These are phyloP conservation scores for Otus scops DNA, from an alignment of 2,797 vertebrate genomes.

Conservation along the genomic window DNA sequence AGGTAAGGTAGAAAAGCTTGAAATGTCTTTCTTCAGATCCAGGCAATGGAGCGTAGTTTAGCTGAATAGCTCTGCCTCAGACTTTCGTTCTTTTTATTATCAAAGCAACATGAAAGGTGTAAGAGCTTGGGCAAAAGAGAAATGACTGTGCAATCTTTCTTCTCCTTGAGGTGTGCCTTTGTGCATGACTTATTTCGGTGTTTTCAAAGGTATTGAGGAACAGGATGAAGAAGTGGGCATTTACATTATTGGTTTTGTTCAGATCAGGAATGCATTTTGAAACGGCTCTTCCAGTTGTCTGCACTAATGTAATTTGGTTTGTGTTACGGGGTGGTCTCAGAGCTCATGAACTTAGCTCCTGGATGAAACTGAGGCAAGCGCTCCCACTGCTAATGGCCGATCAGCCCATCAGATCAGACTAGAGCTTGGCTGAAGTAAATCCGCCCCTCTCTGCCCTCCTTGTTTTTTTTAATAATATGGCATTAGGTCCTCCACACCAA, in stretches of 20 bases:
- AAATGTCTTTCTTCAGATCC: not conserved
- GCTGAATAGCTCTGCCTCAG: conserved; percentile 11
- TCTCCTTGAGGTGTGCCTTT: not conserved
- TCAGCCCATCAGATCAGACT: not conserved
- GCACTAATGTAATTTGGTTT: not conserved
- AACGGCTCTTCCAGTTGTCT: not conserved
- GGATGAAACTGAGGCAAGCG: not conserved
- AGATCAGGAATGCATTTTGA: not conserved
- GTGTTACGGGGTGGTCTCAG: not conserved
- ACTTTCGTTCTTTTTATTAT: not conserved
- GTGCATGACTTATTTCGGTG: not conserved
- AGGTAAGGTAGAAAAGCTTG: not conserved
- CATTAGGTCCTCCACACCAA: not conserved
- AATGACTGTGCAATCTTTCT: not conserved
- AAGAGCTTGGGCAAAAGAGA: not conserved
- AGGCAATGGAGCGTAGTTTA: not conserved
- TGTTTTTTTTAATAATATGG: not conserved
- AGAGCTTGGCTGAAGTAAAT: not conserved
- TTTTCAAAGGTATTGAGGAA: not conserved
- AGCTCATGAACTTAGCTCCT: not conserved
- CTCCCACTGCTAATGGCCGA: not conserved
- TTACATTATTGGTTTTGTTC: not conserved
- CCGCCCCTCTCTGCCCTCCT: too few species aligned
- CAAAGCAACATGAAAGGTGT: not conserved
- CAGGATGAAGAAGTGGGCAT: not conserved